These are phyloP conservation scores for Cordilura impudica DNA, from an alignment of 2,888 invertebrate species.

Conservation along the genomic window DNA sequence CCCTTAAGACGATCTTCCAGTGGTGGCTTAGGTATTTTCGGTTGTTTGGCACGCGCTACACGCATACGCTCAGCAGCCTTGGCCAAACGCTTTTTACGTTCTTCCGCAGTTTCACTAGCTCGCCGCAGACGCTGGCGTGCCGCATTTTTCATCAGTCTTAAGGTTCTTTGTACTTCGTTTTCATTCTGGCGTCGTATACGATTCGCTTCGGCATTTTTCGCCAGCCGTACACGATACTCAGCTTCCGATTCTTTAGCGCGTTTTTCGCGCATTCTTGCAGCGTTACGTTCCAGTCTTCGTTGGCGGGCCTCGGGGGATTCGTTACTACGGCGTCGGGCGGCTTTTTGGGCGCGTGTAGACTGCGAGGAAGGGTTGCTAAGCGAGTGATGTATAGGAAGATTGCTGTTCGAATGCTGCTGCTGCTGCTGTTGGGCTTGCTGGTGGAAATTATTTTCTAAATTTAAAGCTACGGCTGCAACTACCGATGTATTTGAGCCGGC, in stretches of 20 bases:
- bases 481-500: constrained; percentile 65
- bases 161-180: constrained; percentile 77
- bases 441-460: constrained; percentile 68
- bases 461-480: constrained; percentile 64
- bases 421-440: constrained; percentile 65
- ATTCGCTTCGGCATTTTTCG: constrained; percentile 77
- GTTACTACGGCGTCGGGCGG: constrained; percentile 76
- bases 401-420: constrained; percentile 62
- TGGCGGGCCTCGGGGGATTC: constrained; percentile 77
- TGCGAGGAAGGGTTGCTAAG: constrained; percentile 67
- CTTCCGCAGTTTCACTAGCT: constrained; percentile 76
- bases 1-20: constrained; percentile 77
- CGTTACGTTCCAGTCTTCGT: constrained; percentile 76
- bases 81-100: constrained; percentile 75
- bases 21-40: constrained; percentile 77
- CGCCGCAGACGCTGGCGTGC: constrained; percentile 76
- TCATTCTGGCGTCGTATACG: constrained; percentile 77
- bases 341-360: constrained; percentile 72
- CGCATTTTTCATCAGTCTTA: constrained; percentile 78
- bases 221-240: constrained; percentile 76
- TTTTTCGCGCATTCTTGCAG: constrained; percentile 77
- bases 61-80: constrained; percentile 78
- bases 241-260: constrained; percentile 75
- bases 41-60: constrained; percentile 74
- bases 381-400: constrained; percentile 73